These are phyloP conservation scores for Micrasema longulum DNA, from an alignment of 1,140 invertebrate species.

Conservation along the genomic window DNA sequence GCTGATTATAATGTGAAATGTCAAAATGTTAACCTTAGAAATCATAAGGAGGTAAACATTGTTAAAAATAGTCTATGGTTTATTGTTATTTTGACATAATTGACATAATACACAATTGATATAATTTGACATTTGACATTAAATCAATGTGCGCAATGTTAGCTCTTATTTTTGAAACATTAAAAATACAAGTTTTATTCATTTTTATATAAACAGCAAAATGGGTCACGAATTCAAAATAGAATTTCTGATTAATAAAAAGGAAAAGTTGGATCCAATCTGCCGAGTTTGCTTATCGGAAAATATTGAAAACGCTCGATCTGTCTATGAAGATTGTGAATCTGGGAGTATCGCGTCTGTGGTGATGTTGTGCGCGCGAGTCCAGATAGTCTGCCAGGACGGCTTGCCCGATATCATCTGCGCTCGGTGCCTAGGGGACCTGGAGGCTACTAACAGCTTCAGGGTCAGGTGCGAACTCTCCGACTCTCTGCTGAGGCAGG, in stretches of 20 bases:
- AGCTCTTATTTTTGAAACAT: too few relatives aligned
- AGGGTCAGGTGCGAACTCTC: slow-evolving; percentile 28
- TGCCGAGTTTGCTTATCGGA: slow-evolving; percentile 25
- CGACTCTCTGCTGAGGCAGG: slow-evolving; percentile 15
- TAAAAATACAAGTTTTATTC: too few relatives aligned
- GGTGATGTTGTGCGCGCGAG: slow-evolving; percentile 22
- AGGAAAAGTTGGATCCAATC: slow-evolving; percentile 6
- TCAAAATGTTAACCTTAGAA: too few relatives aligned
- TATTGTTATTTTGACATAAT: too few relatives aligned
- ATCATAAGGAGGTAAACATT: too few relatives aligned
- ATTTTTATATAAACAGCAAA: too few relatives aligned
- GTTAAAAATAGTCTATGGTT: too few relatives aligned
- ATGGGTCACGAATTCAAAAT: too few relatives aligned
- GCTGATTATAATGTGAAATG: too few relatives aligned
- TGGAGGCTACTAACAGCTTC: slow-evolving; percentile 30
- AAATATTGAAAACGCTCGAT: not conserved
- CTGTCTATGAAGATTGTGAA: not conserved
- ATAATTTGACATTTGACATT: too few relatives aligned
- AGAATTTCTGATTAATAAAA: slow-evolving; percentile 1
- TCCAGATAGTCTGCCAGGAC: slow-evolving; percentile 20
- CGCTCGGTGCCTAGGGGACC: slow-evolving; percentile 1
- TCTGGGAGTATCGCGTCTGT: not conserved
- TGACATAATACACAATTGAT: too few relatives aligned
- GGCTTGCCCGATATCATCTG: slow-evolving; percentile 34
- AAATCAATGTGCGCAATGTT: too few relatives aligned